Base-by-base conservation (phyloP, 2,888 invertebrate genomes). In the Rotaria socialis region DNA sequence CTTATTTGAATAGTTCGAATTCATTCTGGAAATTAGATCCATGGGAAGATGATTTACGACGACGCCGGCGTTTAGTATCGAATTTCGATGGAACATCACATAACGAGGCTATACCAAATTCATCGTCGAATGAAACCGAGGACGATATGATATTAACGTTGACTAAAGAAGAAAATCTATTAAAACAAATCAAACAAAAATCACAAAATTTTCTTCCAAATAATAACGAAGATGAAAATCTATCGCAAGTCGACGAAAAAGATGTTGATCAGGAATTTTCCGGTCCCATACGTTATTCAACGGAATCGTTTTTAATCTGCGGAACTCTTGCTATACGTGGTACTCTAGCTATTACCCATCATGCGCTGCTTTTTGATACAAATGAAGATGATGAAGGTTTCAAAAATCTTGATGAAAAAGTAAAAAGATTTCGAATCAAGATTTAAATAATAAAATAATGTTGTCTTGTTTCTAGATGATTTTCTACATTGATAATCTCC, bases 21-120 rank as follows among this genome's bases (percentile, higher is more conserved):
- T 75, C 75, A 24, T 95, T 94, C 92, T 97, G 97, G 97, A 97
- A 96, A 92, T 92, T 99, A 89, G 99, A 99, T 92, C 95, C 96
- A 75, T 99, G 99, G 99, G 99, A 99, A 92, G 99, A 99, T 92
- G 99, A 99, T 92, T 97, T 97, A 11, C 93, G 99, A 35, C 93
- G 99, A 87, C 94, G 98, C 87, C 94, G 98, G 89, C 94, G 99
- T 84, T 95, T 99, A 91, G 95, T 99, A 87, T 96, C 96, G 89
- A 98, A 99, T 93, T 94, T 96, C 52, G 93, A 95, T 88, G 98
- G 97, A 8, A 94, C 95, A n/a, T 94, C 94, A 85, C 97, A 97
- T 92, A 95, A 95, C 22, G 95, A 96, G 92, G 96, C 96, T 22
- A 90, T 91, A 47, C 3, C 11, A 47, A n/a, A 47, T 80, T 10